phyloP scores from a whole-genome alignment of 2,888 invertebrate genomes.

The Syrphus vitripennis region DNA sequence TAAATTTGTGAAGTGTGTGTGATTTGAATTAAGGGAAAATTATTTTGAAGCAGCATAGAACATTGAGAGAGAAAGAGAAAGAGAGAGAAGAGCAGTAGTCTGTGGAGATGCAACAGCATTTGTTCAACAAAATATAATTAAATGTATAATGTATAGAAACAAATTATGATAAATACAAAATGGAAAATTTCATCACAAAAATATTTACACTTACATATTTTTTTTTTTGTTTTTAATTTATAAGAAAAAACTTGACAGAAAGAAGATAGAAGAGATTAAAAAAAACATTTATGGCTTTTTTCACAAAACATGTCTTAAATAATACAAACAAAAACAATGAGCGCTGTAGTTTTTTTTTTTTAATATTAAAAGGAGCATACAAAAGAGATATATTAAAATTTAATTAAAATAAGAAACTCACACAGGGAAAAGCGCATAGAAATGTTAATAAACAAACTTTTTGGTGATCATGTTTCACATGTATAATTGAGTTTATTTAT shows the following conservation, averaged over 20 bases:
- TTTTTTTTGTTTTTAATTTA: background rate
- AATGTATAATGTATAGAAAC: background rate
- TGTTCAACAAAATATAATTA: background rate
- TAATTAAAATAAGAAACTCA: constrained; percentile 35
- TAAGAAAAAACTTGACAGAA: background rate
- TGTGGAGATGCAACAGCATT: constrained; percentile 30
- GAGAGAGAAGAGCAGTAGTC: constrained; percentile 45
- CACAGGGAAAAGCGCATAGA: constrained; percentile 60
- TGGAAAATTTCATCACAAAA: constrained; percentile 19
- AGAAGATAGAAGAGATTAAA: background rate
- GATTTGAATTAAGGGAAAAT: constrained; percentile 58
- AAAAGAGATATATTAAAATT: background rate
- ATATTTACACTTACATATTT: background rate
- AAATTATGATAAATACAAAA: constrained; percentile 8
- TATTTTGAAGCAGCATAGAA: constrained; percentile 66
- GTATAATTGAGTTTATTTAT: background rate
- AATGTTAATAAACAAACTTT: constrained; percentile 11
- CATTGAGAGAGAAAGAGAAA: constrained; percentile 25
- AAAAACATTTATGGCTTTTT: background rate
- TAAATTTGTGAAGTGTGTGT: constrained; percentile 66
- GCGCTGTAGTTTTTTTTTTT: background rate
- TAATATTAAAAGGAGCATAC: constrained; percentile 15
- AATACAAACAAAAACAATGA: background rate
- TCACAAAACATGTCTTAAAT: background rate
- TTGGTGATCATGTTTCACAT: background rate